These are phyloP conservation scores for Accipiter virgatus DNA, from an alignment of 2,113 vertebrate genomes.

Conservation along the genomic window DNA sequence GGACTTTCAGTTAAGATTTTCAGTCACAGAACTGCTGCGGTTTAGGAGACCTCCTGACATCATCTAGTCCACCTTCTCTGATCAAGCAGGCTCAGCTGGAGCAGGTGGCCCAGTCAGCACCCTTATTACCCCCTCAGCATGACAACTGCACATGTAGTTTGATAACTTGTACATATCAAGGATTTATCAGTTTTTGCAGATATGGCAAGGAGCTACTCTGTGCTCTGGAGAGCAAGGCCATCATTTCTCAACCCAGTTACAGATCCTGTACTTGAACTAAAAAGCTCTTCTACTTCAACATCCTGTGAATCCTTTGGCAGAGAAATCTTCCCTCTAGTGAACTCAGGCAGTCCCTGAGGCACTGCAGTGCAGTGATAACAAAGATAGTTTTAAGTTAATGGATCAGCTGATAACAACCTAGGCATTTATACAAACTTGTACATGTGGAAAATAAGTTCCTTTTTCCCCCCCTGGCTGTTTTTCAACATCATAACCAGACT, in stretches of 20 bases:
- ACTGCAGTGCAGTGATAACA: neutral
- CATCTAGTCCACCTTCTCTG: neutral
- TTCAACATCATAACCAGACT: neutral
- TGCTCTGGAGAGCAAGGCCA: neutral
- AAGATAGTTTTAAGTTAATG: neutral
- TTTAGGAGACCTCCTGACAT: neutral
- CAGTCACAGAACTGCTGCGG: neutral
- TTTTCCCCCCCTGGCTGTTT: neutral
- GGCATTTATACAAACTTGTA: neutral
- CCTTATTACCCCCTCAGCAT: neutral
- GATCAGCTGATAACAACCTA: neutral
- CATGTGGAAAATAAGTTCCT: fast-evolving
- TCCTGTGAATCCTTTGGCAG: neutral
- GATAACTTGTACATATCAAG: neutral
- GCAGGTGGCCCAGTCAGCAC: neutral
- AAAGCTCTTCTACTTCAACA: neutral
- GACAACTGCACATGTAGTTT: too few species aligned
- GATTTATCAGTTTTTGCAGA: neutral
- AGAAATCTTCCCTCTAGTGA: neutral
- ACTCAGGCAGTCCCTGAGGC: neutral
- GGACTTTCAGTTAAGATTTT: neutral
- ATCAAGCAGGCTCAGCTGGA: neutral
- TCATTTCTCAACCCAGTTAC: neutral
- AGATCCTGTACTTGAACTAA: neutral
- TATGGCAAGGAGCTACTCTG: neutral